These are phyloP conservation scores for Benthosema pterotum DNA, from an alignment of 2,797 vertebrate species.

Conservation along the genomic window DNA sequence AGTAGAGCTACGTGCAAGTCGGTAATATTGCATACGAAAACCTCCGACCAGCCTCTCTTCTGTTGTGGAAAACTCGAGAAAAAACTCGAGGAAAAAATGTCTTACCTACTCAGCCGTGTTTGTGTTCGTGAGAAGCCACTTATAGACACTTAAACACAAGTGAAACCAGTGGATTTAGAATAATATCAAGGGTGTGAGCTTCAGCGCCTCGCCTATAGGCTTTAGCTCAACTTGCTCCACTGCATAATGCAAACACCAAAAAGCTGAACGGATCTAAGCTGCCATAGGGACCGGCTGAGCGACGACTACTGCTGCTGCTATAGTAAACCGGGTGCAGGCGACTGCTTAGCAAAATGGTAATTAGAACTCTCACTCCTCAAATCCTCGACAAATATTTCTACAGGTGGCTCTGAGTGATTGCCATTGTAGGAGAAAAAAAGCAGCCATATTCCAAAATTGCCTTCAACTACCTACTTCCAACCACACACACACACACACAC, in stretches of 20 bases:
- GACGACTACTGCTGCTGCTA: constrained; percentile 46
- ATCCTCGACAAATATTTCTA: constrained; percentile 82
- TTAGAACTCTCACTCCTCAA: constrained; percentile 77
- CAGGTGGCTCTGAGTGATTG: constrained; percentile 69
- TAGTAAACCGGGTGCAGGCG: constrained; percentile 54
- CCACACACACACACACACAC: constrained; percentile 1
- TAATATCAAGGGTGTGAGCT: no score
- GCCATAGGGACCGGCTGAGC: constrained; percentile 46
- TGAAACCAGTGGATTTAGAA: no score
- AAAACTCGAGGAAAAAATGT: no score
- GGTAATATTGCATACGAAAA: no score
- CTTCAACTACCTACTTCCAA: constrained; percentile 19
- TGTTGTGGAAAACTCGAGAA: no score
- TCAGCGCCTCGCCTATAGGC: background rate
- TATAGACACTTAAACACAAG: no score
- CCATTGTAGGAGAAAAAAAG: constrained; percentile 67
- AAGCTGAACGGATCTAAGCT: constrained; percentile 29
- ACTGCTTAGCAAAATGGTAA: constrained; percentile 74
- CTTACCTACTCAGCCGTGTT: no score
- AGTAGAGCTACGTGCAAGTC: no score
- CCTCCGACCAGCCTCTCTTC: no score
- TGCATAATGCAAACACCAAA: background rate
- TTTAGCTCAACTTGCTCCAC: background rate
- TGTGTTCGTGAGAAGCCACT: no score
- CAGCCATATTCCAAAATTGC: constrained; percentile 74